These are phyloP conservation scores for Lydus trimaculatus DNA, from an alignment of 2,888 invertebrate genomes.

Conservation along the genomic window DNA sequence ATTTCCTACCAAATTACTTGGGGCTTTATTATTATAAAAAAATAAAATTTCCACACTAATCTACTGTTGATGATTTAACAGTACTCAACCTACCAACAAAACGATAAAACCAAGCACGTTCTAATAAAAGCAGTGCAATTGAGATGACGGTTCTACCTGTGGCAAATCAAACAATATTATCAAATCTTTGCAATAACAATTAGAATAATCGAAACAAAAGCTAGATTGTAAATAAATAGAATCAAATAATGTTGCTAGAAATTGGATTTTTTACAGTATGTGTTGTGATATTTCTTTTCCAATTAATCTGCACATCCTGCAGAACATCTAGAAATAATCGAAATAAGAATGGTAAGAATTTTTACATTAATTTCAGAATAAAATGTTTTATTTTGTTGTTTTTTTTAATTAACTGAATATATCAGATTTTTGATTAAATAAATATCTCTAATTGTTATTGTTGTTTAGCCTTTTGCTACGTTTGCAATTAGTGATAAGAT, in stretches of 20 bases:
- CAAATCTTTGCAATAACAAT: no score
- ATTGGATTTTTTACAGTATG: not conserved
- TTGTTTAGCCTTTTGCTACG: not conserved
- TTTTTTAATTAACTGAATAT: not conserved
- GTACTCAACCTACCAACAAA: not conserved
- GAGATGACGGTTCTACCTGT: not conserved
- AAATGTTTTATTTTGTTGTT: not conserved
- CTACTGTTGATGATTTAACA: no score
- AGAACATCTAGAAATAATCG: not conserved
- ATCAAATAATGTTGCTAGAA: not conserved
- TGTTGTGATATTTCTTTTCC: not conserved
- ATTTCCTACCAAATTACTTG: no score
- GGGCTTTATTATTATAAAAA: no score
- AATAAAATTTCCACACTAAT: no score
- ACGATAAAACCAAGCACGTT: not conserved
- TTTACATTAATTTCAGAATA: no score
- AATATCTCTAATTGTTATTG: not conserved
- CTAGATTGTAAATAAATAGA: not conserved
- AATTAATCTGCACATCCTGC: not conserved
- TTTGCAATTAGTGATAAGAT: not conserved
- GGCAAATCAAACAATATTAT: not conserved
- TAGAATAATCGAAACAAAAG: no score
- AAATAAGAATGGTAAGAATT: slow-evolving; percentile 7
- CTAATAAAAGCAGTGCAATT: not conserved
- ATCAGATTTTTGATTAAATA: no score